Conservation (phyloP, 2,888 invertebrate species). For the Eristalinus aeneus region DNA sequence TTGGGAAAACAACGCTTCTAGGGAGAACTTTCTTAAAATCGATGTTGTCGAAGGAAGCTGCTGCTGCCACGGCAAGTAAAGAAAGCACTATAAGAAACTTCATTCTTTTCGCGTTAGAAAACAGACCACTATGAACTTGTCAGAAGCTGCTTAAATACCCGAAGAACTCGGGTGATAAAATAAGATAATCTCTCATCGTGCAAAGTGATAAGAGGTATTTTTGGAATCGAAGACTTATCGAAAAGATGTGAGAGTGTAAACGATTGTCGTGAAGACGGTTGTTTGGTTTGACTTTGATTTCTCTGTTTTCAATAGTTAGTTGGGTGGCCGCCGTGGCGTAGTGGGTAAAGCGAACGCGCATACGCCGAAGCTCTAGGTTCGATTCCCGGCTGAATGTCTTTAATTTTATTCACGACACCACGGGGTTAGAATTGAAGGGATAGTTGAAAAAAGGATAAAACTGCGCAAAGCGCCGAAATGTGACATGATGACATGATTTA, state of each 20-base stretch:
- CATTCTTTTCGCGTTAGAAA: neutral
- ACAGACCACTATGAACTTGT: neutral
- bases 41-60: neutral
- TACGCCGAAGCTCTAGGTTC: no score
- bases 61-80: neutral
- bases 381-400: no score
- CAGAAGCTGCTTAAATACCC: neutral
- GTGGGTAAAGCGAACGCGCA: no score
- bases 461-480: no score
- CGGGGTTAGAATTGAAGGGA: no score
- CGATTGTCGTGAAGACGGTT: neutral
- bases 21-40: neutral
- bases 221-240: neutral
- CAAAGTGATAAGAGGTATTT: neutral
- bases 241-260: neutral
- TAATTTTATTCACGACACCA: no score
- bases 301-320: no score
- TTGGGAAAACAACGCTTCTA: neutral
- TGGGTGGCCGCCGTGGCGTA: no score
- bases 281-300: no score
- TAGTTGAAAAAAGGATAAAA: no score
- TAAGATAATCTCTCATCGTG: no score
- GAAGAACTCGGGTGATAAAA: neutral
- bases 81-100: neutral
- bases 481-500: no score